Percentiles rank a stretch among this genome's conserved stretches.
These are phyloP conservation scores for Monomorium pharaonis DNA, from an alignment of 1,140 invertebrate species.

Conservation along the genomic window DNA sequence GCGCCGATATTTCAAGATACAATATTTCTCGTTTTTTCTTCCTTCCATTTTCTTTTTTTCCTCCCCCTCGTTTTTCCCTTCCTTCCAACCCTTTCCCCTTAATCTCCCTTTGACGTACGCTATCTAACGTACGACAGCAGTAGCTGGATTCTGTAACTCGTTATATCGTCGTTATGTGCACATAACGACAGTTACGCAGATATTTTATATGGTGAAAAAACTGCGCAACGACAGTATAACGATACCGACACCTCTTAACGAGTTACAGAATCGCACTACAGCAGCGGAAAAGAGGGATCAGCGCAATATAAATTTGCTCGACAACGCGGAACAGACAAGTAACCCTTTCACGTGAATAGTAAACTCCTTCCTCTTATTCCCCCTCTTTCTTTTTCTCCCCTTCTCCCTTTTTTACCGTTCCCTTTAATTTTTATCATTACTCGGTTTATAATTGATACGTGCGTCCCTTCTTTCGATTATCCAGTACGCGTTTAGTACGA, in stretches of 20 bases:
- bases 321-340: constrained; percentile 58
- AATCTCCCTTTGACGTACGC: constrained; percentile 41
- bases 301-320: constrained; percentile 54
- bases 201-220: no score
- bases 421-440: constrained; percentile 15
- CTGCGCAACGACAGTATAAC: no score
- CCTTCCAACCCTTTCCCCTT: neutral
- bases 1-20: constrained; percentile 56
- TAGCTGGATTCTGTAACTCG: no score
- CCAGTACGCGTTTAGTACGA: neutral
- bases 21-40: constrained; percentile 30
- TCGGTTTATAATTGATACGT: neutral
- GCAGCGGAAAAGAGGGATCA: constrained; percentile 48
- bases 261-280: no score
- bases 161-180: no score
- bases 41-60: neutral
- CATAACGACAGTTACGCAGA: no score
- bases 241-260: no score
- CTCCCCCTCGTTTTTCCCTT: neutral
- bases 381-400: neutral
- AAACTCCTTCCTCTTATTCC: neutral
- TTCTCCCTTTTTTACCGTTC: neutral
- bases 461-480: neutral
- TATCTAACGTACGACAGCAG: constrained; percentile 34
- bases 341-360: constrained; percentile 43